Base-by-base conservation (phyloP, 1,140 invertebrate species). In the Drosophila equinoxialis region DNA sequence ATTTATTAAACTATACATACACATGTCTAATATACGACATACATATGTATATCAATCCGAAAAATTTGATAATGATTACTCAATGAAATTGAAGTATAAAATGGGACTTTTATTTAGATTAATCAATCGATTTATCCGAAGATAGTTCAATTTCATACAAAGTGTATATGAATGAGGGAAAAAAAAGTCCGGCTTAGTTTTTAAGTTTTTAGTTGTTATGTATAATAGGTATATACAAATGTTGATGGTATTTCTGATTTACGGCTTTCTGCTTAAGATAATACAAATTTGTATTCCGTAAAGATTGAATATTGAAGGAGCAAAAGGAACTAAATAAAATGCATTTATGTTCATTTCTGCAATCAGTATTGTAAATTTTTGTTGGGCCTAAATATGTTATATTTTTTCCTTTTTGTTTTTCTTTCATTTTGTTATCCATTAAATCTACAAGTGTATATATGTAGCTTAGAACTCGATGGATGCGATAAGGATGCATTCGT, bases 91-190 rank as follows among this genome's bases (percentile, higher is more conserved):
- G 33, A 48, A 65, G 35, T 54, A 45, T 55, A 61, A 55, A 26
- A 42, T 7, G 23, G 37, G 60, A 39, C 8, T 37, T 58, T 1
- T 30, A n/a, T 55, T 55, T 73, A 54, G 66, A 65, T 81, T 75
- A 51, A 39, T 59, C 57, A 51, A 51, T 59, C 17, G 33, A 59
- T 59, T 20, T 59, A 51, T 51, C 48, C 74, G 69, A 71, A 57
- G 81, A 85, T 77, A 85, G 69, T 84, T 83, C 75, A 75, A 76
- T 83, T 82, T 83, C 80, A 83, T 83, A 71, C 76, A 57, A 30
- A 6, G 61, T 68, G 71, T 61, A 67, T 79, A 79, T 83, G 74
- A 81, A 82, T 65, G 48, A 61, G 71, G 71, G 65, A 17, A 14
- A 65, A 42, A 64, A 64, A 71, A 55, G 65, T 63, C 55, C 65